A percentile compares a stretch with the other conserved stretches of the same genome.
phyloP scores from a whole-genome alignment of 2,113 vertebrate species.

The Apodemus sylvaticus region DNA sequence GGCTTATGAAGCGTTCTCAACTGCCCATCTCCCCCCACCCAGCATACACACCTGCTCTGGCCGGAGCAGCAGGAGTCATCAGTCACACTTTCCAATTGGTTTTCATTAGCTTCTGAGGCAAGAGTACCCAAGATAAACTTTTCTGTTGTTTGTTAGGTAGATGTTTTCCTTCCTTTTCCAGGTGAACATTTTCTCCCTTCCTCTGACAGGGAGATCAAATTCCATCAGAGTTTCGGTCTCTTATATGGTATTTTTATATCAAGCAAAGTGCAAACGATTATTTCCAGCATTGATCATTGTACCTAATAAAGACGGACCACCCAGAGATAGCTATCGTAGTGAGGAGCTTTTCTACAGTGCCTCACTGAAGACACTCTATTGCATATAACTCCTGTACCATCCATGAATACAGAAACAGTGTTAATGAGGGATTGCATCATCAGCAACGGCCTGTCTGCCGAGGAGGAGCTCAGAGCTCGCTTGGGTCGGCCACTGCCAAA shows the following conservation, averaged over 20 bases:
- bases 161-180: slow-evolving; percentile 58
- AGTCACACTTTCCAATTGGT: neutral
- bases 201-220: slow-evolving; percentile 48
- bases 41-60: neutral
- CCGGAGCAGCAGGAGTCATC: neutral
- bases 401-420: slow-evolving; percentile 92
- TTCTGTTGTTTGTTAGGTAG: slow-evolving; percentile 45
- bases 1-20: neutral
- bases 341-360: slow-evolving; percentile 68
- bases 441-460: slow-evolving; percentile 87
- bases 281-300: slow-evolving; percentile 52
- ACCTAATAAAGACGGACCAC: slow-evolving; percentile 63
- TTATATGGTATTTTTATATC: slow-evolving; percentile 25
- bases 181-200: neutral
- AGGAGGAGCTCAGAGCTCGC: slow-evolving; percentile 87
- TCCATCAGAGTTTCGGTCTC: slow-evolving; percentile 27
- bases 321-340: slow-evolving; percentile 71
- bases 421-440: slow-evolving; percentile 94
- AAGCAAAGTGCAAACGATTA: slow-evolving; percentile 53
- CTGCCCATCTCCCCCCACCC: neutral
- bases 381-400: slow-evolving; percentile 87
- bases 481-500: slow-evolving; percentile 92
- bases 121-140: slow-evolving; percentile 4
- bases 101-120: neutral
- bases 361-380: slow-evolving; percentile 84